Evolutionary conservation across 2,888 invertebrate species (phyloP).

Genomic region (Acrocyrtus sp.): DNA sequence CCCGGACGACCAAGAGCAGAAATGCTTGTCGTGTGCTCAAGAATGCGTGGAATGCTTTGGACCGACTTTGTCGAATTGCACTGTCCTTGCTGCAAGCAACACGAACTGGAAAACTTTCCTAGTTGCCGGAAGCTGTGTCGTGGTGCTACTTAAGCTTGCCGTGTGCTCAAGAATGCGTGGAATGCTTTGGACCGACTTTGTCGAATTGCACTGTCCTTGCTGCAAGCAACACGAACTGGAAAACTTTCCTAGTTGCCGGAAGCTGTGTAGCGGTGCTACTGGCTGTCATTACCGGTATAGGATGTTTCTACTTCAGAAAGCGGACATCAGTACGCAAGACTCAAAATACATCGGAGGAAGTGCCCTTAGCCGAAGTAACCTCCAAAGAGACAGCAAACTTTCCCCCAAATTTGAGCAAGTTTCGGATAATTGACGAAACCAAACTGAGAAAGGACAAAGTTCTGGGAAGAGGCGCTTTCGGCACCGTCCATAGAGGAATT

Average conservation of each 20-base stretch:
- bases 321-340: background rate
- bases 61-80: slow-evolving; percentile 79
- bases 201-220: too few species aligned
- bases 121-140: too few species aligned
- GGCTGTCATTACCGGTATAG: background rate
- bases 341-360: too few species aligned
- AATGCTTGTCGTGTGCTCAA: slow-evolving; percentile 71
- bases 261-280: background rate
- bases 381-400: too few species aligned
- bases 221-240: too few species aligned
- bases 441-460: slow-evolving; percentile 90
- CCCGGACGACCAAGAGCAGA: slow-evolving; percentile 76
- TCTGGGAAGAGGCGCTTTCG: slow-evolving; percentile 96
- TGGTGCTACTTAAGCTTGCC: too few species aligned
- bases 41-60: slow-evolving; percentile 90
- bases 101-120: slow-evolving; percentile 78
- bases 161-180: too few species aligned
- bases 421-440: slow-evolving; percentile 92
- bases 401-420: slow-evolving; percentile 91
- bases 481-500: slow-evolving; percentile 94
- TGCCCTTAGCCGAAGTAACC: too few species aligned
- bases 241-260: slow-evolving; percentile 71
- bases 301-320: background rate
- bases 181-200: too few species aligned
- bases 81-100: too few species aligned